Evolutionary conservation across 2,888 invertebrate species (phyloP), one percentile per base, ranked within the genome.

Genomic region (Pristionchus exspectatus): DNA sequence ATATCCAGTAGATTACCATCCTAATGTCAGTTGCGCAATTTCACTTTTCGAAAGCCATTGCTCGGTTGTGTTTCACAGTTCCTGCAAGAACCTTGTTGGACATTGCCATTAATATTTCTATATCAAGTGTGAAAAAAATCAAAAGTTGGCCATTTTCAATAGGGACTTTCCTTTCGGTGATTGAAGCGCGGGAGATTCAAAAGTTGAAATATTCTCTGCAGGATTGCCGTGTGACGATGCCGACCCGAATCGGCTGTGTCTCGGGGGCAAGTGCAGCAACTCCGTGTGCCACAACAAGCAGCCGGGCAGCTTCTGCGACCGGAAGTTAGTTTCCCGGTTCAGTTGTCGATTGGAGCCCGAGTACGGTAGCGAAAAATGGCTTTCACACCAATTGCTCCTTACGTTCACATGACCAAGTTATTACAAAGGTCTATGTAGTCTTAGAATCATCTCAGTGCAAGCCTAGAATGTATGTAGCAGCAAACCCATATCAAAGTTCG

Each of bases 221-320:
- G 93, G 95, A 2, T 92, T 94, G n/a, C 93, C 94, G 5, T 95
- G 95, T 90, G 95, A 95, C 91, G 95, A 95, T 90, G 93, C 92
- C 24, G 94, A 95, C 90, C 90, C 94, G 74, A 93, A 93, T 44
- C 90, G 95, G 59, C 91, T 95, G 50, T 95, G 95, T 90, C 92
- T 94, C 44, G 91, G 91, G 27, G 93, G 94, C 33, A 95, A 94
- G 88, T 95, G 95, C 92, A 93, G 94, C 87, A 95, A 95, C 90
- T 94, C 94, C 30, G 94, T 95, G 33, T 95, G 95, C 90, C 92
- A 93, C 90, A 93, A 93, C 90, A 95, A 95, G 91, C 91, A 89
- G 69, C 93, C 94, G 66, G 95, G 95, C 50, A 91, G 92, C 27
- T 93, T 93, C 89, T 95, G 95, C 91, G 95, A 95, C 91, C 87